Conservation (phyloP, 1,140 invertebrate genomes). For the Bursaphelenchus mucronatus region DNA sequence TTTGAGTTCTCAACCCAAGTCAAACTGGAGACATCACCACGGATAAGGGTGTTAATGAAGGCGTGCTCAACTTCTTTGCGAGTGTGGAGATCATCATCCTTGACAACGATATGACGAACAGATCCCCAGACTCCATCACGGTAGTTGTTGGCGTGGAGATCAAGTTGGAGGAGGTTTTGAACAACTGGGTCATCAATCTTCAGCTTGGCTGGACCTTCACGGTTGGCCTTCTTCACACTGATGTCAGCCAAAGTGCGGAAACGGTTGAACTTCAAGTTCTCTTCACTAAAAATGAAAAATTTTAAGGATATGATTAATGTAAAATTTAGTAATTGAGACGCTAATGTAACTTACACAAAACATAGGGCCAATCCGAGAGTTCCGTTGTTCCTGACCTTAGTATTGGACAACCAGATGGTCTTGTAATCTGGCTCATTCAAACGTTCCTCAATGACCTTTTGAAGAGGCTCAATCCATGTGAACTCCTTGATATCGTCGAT, state of each 20-base stretch:
- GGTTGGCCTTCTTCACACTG: constrained; percentile 48
- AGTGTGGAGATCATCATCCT: constrained; percentile 61
- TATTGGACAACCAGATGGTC: constrained; percentile 71
- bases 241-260: constrained; percentile 59
- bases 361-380: constrained; percentile 83
- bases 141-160: constrained; percentile 78
- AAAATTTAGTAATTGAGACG: background rate
- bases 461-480: constrained; percentile 72
- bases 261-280: constrained; percentile 56
- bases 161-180: constrained; percentile 69
- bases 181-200: constrained; percentile 66
- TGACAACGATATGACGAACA: constrained; percentile 72
- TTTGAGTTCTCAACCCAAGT: constrained; percentile 85
- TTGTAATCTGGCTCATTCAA: constrained; percentile 67
- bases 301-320: constrained; percentile 12
- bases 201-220: constrained; percentile 66
- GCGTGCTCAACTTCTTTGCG: constrained; percentile 73
- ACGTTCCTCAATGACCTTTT: constrained; percentile 62
- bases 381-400: constrained; percentile 67
- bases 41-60: constrained; percentile 80
- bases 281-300: constrained; percentile 36
- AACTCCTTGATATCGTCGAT: constrained; percentile 62
- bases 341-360: constrained; percentile 68
- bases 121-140: constrained; percentile 76
- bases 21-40: constrained; percentile 84